Percentiles rank a stretch among this genome's conserved stretches.
Conservation (phyloP, 2,888 invertebrate genomes). For the Hemistola chrysoprasaria region DNA sequence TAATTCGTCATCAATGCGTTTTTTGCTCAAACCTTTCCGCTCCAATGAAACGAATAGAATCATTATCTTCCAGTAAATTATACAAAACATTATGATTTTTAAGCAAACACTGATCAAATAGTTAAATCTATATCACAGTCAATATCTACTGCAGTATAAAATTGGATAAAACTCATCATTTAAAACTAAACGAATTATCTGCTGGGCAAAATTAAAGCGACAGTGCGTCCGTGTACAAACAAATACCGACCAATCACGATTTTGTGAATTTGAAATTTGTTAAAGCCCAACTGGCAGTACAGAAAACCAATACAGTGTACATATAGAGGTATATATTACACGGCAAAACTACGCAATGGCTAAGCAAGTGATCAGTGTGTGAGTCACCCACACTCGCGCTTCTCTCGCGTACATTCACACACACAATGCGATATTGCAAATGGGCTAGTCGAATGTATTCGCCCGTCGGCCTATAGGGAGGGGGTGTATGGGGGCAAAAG, state of each 20-base stretch:
- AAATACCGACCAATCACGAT: slow-evolving; percentile 79
- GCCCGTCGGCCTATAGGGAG: slow-evolving; percentile 60
- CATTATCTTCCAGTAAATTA: slow-evolving; percentile 14
- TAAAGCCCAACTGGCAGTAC: slow-evolving; percentile 69
- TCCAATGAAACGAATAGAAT: slow-evolving; percentile 33
- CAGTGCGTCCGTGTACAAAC: slow-evolving; percentile 71
- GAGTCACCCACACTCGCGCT: slow-evolving; percentile 43
- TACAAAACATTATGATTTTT: slow-evolving; percentile 2
- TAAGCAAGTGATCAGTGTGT: slow-evolving; percentile 66
- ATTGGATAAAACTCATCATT: slow-evolving; percentile 71
- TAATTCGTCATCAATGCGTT: slow-evolving; percentile 56
- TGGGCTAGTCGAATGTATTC: slow-evolving; percentile 81
- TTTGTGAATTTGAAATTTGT: slow-evolving; percentile 82
- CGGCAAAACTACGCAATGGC: slow-evolving; percentile 75
- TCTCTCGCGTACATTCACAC: slow-evolving; percentile 56
- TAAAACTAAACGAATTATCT: slow-evolving; percentile 73
- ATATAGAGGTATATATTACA: slow-evolving; percentile 40
- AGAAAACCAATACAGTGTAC: slow-evolving; percentile 77
- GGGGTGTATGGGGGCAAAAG: slow-evolving; percentile 56
- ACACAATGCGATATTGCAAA: slow-evolving; percentile 79
- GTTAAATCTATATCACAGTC: slow-evolving; percentile 47
- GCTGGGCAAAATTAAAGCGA: slow-evolving; percentile 61
- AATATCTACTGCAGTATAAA: slow-evolving; percentile 50
- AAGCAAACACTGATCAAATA: slow-evolving; percentile 40
- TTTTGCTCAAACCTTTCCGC: slow-evolving; percentile 45